Evolutionary conservation across 2,888 invertebrate species (phyloP).

Genomic region (Electrophaes corylata): DNA sequence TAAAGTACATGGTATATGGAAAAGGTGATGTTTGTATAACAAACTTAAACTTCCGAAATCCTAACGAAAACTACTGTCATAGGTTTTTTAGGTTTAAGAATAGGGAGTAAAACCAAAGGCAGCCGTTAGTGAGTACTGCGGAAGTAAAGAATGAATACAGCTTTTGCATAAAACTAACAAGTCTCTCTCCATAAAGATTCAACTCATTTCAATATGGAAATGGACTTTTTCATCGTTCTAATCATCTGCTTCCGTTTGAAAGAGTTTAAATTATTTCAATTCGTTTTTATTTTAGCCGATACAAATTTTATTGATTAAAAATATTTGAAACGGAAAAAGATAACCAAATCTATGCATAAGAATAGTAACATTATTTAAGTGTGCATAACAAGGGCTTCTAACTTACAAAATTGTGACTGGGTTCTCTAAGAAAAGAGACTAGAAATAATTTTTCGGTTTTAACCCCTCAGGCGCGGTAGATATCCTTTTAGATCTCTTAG

Average conservation of each 20-base stretch:
- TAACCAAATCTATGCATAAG: too few species aligned
- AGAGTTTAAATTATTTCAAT: constrained; percentile 22
- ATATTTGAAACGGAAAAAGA: not conserved
- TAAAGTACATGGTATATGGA: not conserved
- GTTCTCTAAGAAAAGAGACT: too few species aligned
- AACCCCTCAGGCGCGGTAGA: too few species aligned
- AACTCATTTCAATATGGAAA: constrained; percentile 41
- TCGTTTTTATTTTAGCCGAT: constrained; percentile 20
- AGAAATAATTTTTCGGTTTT: too few species aligned
- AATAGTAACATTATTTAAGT: too few species aligned
- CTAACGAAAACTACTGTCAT: too few species aligned
- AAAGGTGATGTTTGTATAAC: too few species aligned
- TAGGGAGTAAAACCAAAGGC: not conserved
- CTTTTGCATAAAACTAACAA: constrained; percentile 40
- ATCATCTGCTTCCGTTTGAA: constrained; percentile 32
- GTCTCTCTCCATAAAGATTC: constrained; percentile 30
- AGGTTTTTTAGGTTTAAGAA: too few species aligned
- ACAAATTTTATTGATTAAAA: not conserved
- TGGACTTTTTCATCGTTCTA: constrained; percentile 35
- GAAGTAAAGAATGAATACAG: constrained; percentile 24
- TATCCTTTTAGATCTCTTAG: too few species aligned
- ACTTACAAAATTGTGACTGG: too few species aligned
- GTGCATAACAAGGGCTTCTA: too few species aligned
- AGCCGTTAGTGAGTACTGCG: not conserved
- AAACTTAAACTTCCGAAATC: too few species aligned